Evolutionary conservation across 2,113 vertebrate genomes (phyloP).

Genomic region (Dolichotis patagonum): DNA sequence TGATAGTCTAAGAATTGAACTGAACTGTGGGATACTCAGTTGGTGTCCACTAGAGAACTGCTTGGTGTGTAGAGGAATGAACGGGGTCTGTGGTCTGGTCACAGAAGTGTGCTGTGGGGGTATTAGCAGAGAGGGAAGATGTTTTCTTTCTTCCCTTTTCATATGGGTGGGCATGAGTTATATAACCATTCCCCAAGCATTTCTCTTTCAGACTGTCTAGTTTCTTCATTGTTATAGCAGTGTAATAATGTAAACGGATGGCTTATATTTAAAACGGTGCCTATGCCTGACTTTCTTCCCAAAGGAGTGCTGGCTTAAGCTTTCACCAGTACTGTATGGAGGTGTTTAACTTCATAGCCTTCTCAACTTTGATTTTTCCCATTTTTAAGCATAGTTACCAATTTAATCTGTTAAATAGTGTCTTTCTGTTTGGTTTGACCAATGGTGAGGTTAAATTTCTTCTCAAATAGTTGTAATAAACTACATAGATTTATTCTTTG

Average conservation of each 20-base stretch:
- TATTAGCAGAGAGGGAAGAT: neutral
- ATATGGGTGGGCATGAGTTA: neutral
- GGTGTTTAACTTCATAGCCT: neutral
- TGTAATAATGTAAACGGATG: neutral
- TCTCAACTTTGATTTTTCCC: neutral
- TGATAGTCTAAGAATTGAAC: neutral
- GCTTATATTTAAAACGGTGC: neutral
- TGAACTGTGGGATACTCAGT: neutral
- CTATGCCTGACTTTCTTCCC: neutral
- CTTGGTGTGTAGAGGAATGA: neutral
- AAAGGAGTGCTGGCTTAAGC: neutral
- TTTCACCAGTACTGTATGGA: neutral
- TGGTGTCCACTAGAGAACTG: neutral
- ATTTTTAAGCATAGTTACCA: neutral
- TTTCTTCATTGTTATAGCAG: neutral
- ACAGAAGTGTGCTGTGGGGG: neutral
- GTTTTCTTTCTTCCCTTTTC: neutral
- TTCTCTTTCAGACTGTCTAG: slow-evolving; percentile 4
- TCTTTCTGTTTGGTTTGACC: slow-evolving; percentile 34
- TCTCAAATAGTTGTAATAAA: slow-evolving; percentile 51
- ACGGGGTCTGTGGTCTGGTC: neutral
- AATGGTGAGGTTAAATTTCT: neutral
- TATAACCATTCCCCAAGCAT: neutral
- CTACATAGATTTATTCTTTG: neutral
- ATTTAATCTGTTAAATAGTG: neutral